Base-by-base conservation (phyloP, 2,113 vertebrate genomes). In the Circaetus gallicus region DNA sequence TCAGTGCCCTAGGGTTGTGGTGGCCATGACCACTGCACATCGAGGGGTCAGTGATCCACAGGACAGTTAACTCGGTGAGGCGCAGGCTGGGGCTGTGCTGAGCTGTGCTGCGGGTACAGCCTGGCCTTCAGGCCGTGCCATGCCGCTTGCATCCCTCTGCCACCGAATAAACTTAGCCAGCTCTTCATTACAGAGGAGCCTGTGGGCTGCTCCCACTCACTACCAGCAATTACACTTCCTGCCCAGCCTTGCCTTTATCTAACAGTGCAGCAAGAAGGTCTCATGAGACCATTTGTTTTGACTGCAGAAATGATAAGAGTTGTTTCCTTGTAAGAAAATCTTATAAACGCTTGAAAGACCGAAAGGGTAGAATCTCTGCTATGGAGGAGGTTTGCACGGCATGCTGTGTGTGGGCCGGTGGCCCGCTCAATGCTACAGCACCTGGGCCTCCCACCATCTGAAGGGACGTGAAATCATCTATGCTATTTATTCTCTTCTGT, bases 101-200 rank as follows among this genome's bases (percentile, higher is more conserved):
- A 40, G 71, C 52, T 42, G 21, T 32, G 43, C 52, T 66, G 69
- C 11, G 19, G 17, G 32, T 14, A 28, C 55, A 53, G 63, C 55
- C 55, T 40, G 65, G 21, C 26, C 9, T 22, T 34, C 32, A 45
- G 61, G 25, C 45, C 3, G 0, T 45, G 50, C 32, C 1, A 1
- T 25, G 50, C 56, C 21, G 18, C 9, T 0, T 6, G 3, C 7
- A 9, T 20, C 29, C n/a, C 42, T 67, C 3, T 0, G 21, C 26
- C 4, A 1, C 0, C 0, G 16, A 20, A 10, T 24, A 40, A 65
- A 50, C 32, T 34, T 32, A 10, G 21, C 9, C 58, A 38, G 28
- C 42, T 77, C 2, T 1, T 34, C 4, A 1, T 45, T 45, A 42
- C 76, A 42, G 56, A 70, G 50, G 36, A 77, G 49, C 56, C 63